phyloP scores from a whole-genome alignment of 2,797 vertebrate genomes.

The Phrynocephalus guinanensis region DNA sequence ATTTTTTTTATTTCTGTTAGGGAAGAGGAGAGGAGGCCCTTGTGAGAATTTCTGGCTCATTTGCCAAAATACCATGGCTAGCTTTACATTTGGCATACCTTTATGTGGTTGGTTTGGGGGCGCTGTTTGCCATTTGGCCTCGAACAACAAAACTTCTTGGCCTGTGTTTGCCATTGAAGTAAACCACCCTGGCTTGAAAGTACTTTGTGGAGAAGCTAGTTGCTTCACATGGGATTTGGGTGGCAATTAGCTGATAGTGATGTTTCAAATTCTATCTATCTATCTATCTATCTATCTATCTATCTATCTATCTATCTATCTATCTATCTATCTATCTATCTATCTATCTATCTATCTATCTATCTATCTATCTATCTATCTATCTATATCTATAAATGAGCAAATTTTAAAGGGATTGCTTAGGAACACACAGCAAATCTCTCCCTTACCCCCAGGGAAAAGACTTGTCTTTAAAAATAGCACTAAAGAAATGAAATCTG shows the following conservation, averaged over 20 bases:
- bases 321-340: too few relatives aligned
- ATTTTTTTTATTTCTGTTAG: neutral
- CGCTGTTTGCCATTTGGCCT: neutral
- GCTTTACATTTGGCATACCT: neutral
- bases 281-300: too few relatives aligned
- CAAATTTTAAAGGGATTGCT: conserved; percentile 60
- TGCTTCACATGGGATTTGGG: conserved; percentile 46
- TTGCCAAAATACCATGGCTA: neutral
- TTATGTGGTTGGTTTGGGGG: neutral
- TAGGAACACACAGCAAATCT: conserved; percentile 57
- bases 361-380: too few relatives aligned
- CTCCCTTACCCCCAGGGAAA: conserved; percentile 38
- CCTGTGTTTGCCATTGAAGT: neutral
- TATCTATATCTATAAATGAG: conserved; percentile 29
- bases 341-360: too few relatives aligned
- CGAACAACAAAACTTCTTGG: neutral
- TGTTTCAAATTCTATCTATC: conserved; percentile 50
- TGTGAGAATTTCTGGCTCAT: neutral
- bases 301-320: too few relatives aligned
- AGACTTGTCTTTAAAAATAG: conserved; percentile 58
- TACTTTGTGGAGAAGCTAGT: neutral
- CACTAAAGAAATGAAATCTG: conserved; percentile 61
- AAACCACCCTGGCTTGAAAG: conserved; percentile 36
- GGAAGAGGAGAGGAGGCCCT: neutral
- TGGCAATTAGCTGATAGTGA: conserved; percentile 54